These are phyloP conservation scores for Drosophila littoralis DNA, from an alignment of 1,140 invertebrate species.

Conservation along the genomic window DNA sequence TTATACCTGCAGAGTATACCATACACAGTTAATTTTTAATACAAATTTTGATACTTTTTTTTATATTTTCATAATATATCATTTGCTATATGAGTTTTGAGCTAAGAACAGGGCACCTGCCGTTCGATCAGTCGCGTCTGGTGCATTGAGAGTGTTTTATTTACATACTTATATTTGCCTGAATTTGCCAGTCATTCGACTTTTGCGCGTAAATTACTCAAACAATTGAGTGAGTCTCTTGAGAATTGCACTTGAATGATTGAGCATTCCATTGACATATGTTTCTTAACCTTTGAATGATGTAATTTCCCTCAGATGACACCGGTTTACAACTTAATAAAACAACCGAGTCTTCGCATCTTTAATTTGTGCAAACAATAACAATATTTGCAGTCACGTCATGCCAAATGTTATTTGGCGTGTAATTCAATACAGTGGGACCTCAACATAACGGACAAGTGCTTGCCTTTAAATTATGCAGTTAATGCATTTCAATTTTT, in stretches of 20 bases:
- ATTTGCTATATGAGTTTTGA: not conserved
- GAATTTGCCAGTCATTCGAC: conserved; percentile 42
- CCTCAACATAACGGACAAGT: conserved; percentile 4
- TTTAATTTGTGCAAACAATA: conserved; percentile 27
- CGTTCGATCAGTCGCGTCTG: not conserved
- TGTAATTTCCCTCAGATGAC: conserved; percentile 30
- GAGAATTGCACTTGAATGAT: conserved; percentile 42
- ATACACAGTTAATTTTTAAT: no score
- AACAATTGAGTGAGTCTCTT: conserved; percentile 26
- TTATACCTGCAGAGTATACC: no score
- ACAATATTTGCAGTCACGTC: conserved; percentile 23
- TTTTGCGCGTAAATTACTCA: conserved; percentile 17
- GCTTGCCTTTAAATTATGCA: not conserved
- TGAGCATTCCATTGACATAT: conserved; percentile 41
- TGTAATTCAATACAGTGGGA: not conserved
- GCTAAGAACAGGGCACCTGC: not conserved
- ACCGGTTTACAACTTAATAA: conserved; percentile 38
- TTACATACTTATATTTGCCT: conserved; percentile 10
- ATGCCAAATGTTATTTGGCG: conserved; percentile 7
- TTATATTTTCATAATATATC: not conserved
- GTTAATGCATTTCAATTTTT: not conserved
- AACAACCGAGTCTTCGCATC: not conserved
- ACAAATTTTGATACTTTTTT: no score
- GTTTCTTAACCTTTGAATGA: conserved; percentile 45
- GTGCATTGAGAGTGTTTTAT: not conserved